A percentile compares a stretch with the other conserved stretches of the same genome.
Conservation (phyloP, 2,888 invertebrate species). For the Eugnorisma glareosa region DNA sequence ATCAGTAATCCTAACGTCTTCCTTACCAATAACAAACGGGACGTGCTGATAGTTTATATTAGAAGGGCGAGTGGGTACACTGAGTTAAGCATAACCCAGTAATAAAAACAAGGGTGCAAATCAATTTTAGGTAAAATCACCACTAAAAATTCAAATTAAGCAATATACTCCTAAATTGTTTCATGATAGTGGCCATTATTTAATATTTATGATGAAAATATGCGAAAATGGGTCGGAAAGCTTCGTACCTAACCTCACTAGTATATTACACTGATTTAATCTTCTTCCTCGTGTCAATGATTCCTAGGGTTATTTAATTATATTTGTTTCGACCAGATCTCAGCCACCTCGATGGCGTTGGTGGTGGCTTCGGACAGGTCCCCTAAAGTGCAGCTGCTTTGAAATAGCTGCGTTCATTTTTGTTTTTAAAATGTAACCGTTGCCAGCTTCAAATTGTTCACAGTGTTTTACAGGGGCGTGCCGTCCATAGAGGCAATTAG, state of each 20-base stretch:
- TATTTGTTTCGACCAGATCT: too few relatives aligned
- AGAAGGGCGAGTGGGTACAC: slow-evolving; percentile 2
- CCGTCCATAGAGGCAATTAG: too few relatives aligned
- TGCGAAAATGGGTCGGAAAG: slow-evolving; percentile 6
- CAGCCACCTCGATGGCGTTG: too few relatives aligned
- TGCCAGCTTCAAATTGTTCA: background rate
- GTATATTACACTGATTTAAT: slow-evolving; percentile 4
- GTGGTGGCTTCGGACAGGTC: too few relatives aligned
- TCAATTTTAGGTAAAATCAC: slow-evolving; percentile 18
- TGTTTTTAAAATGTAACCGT: background rate
- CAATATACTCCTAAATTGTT: slow-evolving; percentile 17
- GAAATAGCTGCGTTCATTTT: background rate
- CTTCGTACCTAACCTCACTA: background rate
- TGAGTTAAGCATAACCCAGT: slow-evolving; percentile 14
- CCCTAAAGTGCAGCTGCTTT: too few relatives aligned
- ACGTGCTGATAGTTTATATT: slow-evolving; percentile 46
- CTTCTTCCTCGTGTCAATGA: too few relatives aligned
- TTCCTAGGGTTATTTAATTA: too few relatives aligned
- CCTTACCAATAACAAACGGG: slow-evolving; percentile 37
- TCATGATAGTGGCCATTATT: slow-evolving; percentile 25
- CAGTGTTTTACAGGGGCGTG: too few relatives aligned
- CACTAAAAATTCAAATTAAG: slow-evolving; percentile 30
- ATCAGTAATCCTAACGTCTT: slow-evolving; percentile 37
- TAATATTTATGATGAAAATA: slow-evolving; percentile 26
- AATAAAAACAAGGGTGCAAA: slow-evolving; percentile 39